Evolutionary conservation across 2,888 invertebrate genomes (phyloP).

Genomic region (Drosophila limbata): DNA sequence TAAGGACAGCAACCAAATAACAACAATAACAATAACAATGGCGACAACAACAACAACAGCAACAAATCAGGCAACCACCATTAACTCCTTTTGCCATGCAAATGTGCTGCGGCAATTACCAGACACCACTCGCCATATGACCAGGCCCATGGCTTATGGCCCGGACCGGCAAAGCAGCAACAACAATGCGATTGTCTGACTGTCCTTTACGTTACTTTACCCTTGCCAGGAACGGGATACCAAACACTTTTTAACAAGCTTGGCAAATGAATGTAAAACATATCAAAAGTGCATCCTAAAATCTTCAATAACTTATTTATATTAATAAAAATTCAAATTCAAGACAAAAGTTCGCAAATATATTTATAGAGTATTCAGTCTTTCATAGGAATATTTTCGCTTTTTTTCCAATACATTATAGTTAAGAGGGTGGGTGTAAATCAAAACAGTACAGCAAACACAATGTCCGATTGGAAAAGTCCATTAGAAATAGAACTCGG

Average conservation of each 20-base stretch:
- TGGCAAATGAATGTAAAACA: too few relatives aligned
- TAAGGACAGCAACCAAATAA: constrained; percentile 74
- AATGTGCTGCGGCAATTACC: constrained; percentile 75
- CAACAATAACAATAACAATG: constrained; percentile 48
- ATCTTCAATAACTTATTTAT: background rate
- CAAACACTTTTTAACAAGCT: constrained; percentile 8
- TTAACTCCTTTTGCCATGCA: constrained; percentile 80
- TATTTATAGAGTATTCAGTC: constrained; percentile 30
- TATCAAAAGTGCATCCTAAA: too few relatives aligned
- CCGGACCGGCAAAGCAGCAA: constrained; percentile 22
- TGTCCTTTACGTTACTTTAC: constrained; percentile 42
- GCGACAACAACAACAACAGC: constrained; percentile 47
- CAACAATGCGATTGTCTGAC: constrained; percentile 32
- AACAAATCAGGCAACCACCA: constrained; percentile 76
- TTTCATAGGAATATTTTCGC: background rate
- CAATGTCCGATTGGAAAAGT: constrained; percentile 39
- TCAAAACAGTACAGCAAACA: constrained; percentile 39
- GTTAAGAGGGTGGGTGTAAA: constrained; percentile 31
- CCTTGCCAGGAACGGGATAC: constrained; percentile 6
- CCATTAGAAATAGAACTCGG: constrained; percentile 45
- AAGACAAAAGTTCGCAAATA: background rate
- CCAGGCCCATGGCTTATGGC: constrained; percentile 17
- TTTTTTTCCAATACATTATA: constrained; percentile 16
- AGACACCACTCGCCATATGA: constrained; percentile 28
- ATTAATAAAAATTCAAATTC: too few relatives aligned